These are phyloP conservation scores for Channa maculata DNA, from an alignment of 2,113 vertebrate species.

Conservation along the genomic window DNA sequence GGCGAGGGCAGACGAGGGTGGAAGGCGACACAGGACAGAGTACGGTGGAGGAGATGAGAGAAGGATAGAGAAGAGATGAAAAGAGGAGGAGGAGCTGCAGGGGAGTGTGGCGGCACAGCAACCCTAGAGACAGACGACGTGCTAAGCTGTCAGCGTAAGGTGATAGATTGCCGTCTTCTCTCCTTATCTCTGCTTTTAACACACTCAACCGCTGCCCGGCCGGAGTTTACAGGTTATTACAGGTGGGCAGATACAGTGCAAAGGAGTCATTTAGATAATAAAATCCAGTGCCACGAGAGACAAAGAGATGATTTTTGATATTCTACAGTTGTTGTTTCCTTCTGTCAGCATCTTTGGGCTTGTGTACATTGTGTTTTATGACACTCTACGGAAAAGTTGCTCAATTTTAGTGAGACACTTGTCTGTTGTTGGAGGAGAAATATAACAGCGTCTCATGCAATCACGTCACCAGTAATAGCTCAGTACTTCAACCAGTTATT, in stretches of 20 bases:
- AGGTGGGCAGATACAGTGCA: constrained; percentile 9
- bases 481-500: background rate
- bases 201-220: constrained; percentile 52
- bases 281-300: background rate
- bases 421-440: constrained; percentile 33
- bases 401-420: constrained; percentile 2
- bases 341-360: background rate
- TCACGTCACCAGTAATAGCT: constrained; percentile 25
- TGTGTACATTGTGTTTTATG: constrained; percentile 15
- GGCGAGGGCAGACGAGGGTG: background rate
- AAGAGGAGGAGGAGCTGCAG: constrained; percentile 55
- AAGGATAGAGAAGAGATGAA: constrained; percentile 33
- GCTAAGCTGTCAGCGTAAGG: constrained; percentile 59
- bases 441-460: constrained; percentile 10
- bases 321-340: background rate
- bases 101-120: constrained; percentile 45
- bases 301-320: background rate
- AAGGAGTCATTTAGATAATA: constrained; percentile 22
- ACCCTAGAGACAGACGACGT: constrained; percentile 47
- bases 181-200: constrained; percentile 72
- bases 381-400: background rate
- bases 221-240: constrained; percentile 44
- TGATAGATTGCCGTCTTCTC: constrained; percentile 71
- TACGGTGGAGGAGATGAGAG: constrained; percentile 25
- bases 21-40: constrained; percentile 20